Base-by-base conservation (phyloP, 2,113 vertebrate species). In the Microcebus griseorufus region DNA sequence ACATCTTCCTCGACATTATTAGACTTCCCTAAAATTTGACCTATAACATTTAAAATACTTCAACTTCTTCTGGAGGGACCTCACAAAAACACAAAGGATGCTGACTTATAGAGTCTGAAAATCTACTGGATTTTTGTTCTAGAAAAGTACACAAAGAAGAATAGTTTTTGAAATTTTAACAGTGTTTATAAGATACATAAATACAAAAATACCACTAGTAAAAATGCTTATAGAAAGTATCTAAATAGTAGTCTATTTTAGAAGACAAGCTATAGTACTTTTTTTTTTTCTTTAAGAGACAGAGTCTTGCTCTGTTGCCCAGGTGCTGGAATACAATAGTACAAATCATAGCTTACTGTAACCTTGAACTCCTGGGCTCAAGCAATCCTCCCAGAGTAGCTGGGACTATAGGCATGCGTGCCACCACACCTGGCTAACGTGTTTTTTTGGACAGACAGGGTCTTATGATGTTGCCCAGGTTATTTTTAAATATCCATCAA, bases 401-500 rank as follows among this genome's bases (percentile, higher is more conserved):
- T 29, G 62, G 27, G 23, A 64, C 27, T 64, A 64, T 29, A 29
- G 27, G 62, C 62, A 29, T 29, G 25, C 29, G 27, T 29, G 27
- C 62, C 27, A 64, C 62, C 10, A 64, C 62, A 64, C 62, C 27
- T 64, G 62, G 62, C 27, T 64, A 29, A 64, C 12, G 12, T 64
- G 29, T 64, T 11, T 64, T 11, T 64, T 64, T 64, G 29, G 25
- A 64, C 25, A 64, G 25, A 29, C 12, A 64, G 62, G 25, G 27
- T 64, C 62, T 64, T 29, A 27, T 10, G 10, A 64, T 29, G 62
- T 64, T 64, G 25, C 25, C 62, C 27, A 64, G 25, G 1, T 11
- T 64, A 8, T n/a, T 90, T 95, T 90, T 82, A 96, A 76, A 62
- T 82, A 96, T 67, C 53, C 86, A 84, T 27, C 51, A 87, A 93